A percentile compares a stretch with the other conserved stretches of the same genome.
phyloP scores from a whole-genome alignment of 2,113 vertebrate species.

The Emydocephalus ijimae region DNA sequence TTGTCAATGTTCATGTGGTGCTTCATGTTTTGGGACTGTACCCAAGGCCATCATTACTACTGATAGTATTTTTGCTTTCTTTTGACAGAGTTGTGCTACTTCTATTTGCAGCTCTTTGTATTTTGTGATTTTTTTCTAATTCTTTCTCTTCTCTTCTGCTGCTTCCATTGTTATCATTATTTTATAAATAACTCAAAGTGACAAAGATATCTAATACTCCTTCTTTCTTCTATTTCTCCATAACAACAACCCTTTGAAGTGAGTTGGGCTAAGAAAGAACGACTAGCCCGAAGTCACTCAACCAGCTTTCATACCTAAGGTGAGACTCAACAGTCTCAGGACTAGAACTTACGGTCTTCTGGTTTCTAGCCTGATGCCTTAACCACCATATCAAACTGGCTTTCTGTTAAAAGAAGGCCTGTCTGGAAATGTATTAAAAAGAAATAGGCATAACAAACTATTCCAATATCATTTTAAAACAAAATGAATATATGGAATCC shows the following conservation, averaged over 20 bases:
- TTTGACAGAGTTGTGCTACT: background rate
- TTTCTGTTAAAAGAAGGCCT: background rate
- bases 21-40: background rate
- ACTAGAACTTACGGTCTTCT: background rate
- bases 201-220: background rate
- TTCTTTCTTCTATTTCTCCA: background rate
- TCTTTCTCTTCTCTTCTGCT: background rate
- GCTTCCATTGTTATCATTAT: background rate
- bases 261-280: background rate
- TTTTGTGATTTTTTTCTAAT: background rate
- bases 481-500: background rate
- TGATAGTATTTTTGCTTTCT: background rate
- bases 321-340: background rate
- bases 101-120: background rate
- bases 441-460: constrained; percentile 6
- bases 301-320: background rate
- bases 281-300: background rate
- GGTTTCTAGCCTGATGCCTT: background rate
- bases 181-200: background rate
- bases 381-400: background rate
- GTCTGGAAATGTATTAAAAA: background rate
- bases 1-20: background rate
- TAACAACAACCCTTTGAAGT: background rate
- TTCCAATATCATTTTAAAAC: background rate
- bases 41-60: background rate